Conservation (phyloP, 2,113 vertebrate genomes). For the Nothoprocta pentlandii region DNA sequence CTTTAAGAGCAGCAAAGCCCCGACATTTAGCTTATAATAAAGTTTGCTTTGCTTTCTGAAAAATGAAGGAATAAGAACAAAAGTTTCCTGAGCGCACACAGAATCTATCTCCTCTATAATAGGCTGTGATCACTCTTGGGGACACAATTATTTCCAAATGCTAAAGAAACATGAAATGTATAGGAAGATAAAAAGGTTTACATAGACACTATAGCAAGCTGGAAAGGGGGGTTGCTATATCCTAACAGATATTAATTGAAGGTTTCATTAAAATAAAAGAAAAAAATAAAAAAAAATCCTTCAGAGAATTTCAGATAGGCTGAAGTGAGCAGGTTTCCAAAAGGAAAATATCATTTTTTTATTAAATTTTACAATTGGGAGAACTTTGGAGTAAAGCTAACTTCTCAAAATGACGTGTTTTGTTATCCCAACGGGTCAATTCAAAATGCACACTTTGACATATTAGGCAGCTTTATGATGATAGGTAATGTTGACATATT, state of each 20-base stretch:
- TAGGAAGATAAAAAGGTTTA: neutral
- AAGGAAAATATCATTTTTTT: neutral
- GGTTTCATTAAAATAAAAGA: neutral
- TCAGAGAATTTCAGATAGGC: neutral
- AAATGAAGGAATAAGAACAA: neutral
- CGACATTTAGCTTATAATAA: neutral
- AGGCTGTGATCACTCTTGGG: neutral
- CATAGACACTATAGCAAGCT: neutral
- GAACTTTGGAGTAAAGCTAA: neutral
- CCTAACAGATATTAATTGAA: neutral
- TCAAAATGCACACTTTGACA: constrained; percentile 11
- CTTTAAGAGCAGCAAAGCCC: neutral
- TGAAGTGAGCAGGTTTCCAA: neutral
- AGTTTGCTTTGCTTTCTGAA: neutral
- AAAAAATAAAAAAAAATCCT: neutral
- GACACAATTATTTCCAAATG: neutral
- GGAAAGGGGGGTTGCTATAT: neutral
- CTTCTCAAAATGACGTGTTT: neutral
- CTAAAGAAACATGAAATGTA: neutral
- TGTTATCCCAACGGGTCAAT: neutral
- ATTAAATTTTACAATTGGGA: neutral
- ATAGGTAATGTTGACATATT: neutral
- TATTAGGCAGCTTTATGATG: neutral
- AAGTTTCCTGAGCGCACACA: neutral
- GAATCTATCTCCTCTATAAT: neutral